Evolutionary conservation across 2,797 vertebrate species (phyloP), one percentile per base, ranked within the genome.

Genomic region (Silurus aristotelis): DNA sequence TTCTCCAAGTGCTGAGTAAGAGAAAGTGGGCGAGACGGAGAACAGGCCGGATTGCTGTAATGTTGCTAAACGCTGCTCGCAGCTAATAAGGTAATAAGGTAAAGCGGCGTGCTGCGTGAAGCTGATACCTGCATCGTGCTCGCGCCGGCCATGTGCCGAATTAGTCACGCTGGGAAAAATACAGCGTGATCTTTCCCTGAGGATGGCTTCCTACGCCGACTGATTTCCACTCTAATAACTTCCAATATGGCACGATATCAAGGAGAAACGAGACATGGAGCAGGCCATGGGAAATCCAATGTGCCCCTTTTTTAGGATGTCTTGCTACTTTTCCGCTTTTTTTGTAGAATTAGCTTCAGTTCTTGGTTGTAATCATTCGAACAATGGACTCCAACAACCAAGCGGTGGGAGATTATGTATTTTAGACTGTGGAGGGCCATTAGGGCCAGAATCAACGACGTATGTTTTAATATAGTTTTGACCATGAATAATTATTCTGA

Each of bases 161-260:
- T 84, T 86, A 84, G 85, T 86, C 87, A 84, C 48, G 83, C 87
- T 86, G 85, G 82, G 79, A 84, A 63, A 84, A 83, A 86, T 80
- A 63, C 14, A 85, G 60, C 80, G 61, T 9, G 82, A 83, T 75
- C 52, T 38, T 87, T 68, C 84, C 87, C 82, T 14, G 87, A 85
- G 84, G 87, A 84, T 38, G 48, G 31, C 77, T 82, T 82, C 43
- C 80, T 75, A 80, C 60, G 63, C 68, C 75, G 72, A 80, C 80
- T 80, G 82, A 56, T 77, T 84, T 83, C 84, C 78, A 85, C 82
- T 78, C 70, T 81, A 87, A 84, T 89, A 84, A 81, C 70, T 43
- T 83, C 25, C 70, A 82, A 73, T 75, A 80, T 72, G 64, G 75
- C 48, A 52, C n/a, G 7, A 15, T 48, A 80, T 80, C 76, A 85